These are phyloP conservation scores for Zaprionus tsacasi DNA, from an alignment of 1,140 invertebrate genomes.

Conservation along the genomic window DNA sequence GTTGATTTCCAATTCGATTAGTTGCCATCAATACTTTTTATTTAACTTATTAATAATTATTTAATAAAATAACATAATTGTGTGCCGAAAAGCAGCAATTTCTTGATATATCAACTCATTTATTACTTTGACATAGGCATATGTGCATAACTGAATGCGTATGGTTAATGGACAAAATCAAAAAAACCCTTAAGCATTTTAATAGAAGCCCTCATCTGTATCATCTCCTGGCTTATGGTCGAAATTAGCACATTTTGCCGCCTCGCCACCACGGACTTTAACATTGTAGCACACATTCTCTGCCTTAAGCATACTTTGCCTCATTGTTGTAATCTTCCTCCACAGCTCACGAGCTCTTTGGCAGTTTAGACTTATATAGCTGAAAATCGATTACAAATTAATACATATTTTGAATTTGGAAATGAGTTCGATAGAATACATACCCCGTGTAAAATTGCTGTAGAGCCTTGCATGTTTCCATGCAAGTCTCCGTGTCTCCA, in stretches of 20 bases:
- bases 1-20: neutral
- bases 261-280: slow-evolving; percentile 91
- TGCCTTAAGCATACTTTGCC: slow-evolving; percentile 91
- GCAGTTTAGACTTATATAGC: slow-evolving; percentile 78
- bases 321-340: slow-evolving; percentile 89
- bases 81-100: neutral
- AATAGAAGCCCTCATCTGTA: slow-evolving; percentile 75
- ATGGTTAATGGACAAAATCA: slow-evolving; percentile 8
- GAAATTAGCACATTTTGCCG: slow-evolving; percentile 85
- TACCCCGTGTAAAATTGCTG: slow-evolving; percentile 89
- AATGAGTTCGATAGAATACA: neutral
- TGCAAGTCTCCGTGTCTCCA: slow-evolving; percentile 91
- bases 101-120: slow-evolving; percentile 1
- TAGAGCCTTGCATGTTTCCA: slow-evolving; percentile 89
- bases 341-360: slow-evolving; percentile 88
- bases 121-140: neutral
- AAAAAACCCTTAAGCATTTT: neutral
- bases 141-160: neutral
- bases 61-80: neutral
- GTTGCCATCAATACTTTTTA: neutral
- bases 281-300: slow-evolving; percentile 94
- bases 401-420: neutral
- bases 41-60: neutral
- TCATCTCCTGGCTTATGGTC: slow-evolving; percentile 76
- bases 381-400: slow-evolving; percentile 18